Percentiles rank a stretch among this genome's conserved stretches.
phyloP scores from a whole-genome alignment of 2,888 invertebrate genomes.

The Spilarctia lutea region DNA sequence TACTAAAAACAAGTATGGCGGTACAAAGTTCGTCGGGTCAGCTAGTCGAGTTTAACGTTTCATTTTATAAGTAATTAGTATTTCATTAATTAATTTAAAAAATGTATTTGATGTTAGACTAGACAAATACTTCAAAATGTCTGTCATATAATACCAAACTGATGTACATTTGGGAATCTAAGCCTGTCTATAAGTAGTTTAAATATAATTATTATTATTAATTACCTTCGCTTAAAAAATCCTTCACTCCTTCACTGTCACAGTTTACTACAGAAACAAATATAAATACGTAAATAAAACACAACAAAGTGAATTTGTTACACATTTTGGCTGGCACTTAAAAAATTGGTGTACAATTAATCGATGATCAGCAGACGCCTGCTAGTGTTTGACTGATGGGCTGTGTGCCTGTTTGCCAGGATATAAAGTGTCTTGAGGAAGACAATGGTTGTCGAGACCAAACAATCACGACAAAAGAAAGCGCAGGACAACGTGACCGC shows the following conservation, averaged over 20 bases:
- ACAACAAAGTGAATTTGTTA: conserved; percentile 72
- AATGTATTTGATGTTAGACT: too few relatives aligned
- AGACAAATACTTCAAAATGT: too few relatives aligned
- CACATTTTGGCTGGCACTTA: conserved; percentile 67
- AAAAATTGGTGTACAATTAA: conserved; percentile 43
- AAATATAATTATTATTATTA: too few relatives aligned
- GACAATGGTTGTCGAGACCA: conserved; percentile 81
- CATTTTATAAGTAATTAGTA: background rate
- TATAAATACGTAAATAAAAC: conserved; percentile 71
- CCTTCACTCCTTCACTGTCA: conserved; percentile 61
- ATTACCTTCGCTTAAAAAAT: conserved; percentile 73
- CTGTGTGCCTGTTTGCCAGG: conserved; percentile 72
- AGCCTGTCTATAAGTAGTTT: background rate
- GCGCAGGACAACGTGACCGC: conserved; percentile 82
- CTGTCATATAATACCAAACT: too few relatives aligned
- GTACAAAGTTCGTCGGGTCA: too few relatives aligned
- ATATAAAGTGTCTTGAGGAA: conserved; percentile 82
- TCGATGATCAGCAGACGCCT: conserved; percentile 63
- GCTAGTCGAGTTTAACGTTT: too few relatives aligned
- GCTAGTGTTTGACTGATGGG: conserved; percentile 76
- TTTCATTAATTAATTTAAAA: background rate
- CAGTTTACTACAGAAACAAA: conserved; percentile 74
- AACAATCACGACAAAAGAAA: conserved; percentile 81
- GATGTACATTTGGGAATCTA: background rate
- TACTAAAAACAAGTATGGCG: too few relatives aligned